Percentiles rank a stretch among this genome's conserved stretches.
phyloP scores from a whole-genome alignment of 2,888 invertebrate genomes.

The Drosophila paramelanica region DNA sequence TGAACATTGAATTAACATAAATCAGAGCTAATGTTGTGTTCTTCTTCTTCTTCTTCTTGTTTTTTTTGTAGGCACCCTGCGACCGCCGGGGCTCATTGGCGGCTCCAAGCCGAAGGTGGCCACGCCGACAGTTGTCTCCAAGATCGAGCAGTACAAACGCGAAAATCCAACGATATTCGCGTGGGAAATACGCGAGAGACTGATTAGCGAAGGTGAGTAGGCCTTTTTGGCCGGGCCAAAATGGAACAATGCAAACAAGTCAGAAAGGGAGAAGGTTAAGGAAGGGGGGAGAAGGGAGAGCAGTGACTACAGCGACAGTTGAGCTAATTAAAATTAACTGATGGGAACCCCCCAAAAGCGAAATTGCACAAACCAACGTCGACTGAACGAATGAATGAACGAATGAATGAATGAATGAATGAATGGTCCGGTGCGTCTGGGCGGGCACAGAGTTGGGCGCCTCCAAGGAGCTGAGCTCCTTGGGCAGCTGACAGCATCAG shows the following conservation, averaged over 20 bases:
- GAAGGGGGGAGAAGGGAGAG: constrained; percentile 14
- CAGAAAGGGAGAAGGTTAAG: constrained; percentile 13
- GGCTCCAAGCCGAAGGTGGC: constrained; percentile 99
- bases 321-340: constrained; percentile 74
- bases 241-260: constrained; percentile 38
- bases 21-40: constrained; percentile 1
- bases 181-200: constrained; percentile 98
- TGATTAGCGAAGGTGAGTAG: constrained; percentile 96
- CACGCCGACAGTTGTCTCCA: constrained; percentile 97
- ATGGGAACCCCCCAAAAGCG: constrained; percentile 75
- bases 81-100: constrained; percentile 96
- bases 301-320: constrained; percentile 14
- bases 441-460: constrained; percentile 46
- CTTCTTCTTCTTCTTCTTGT: constrained; percentile 15
- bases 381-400: neutral
- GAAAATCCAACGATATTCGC: constrained; percentile 99
- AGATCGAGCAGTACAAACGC: constrained; percentile 98
- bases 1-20: constrained; percentile 10
- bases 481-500: constrained; percentile 30
- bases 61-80: constrained; percentile 90
- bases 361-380: constrained; percentile 62
- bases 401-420: constrained; percentile 18
- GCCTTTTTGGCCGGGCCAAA: neutral
- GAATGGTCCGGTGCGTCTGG: constrained; percentile 39
- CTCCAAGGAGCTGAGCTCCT: constrained; percentile 12